Evolutionary conservation across 2,888 invertebrate genomes (phyloP).

Genomic region (Leucophenga montana): DNA sequence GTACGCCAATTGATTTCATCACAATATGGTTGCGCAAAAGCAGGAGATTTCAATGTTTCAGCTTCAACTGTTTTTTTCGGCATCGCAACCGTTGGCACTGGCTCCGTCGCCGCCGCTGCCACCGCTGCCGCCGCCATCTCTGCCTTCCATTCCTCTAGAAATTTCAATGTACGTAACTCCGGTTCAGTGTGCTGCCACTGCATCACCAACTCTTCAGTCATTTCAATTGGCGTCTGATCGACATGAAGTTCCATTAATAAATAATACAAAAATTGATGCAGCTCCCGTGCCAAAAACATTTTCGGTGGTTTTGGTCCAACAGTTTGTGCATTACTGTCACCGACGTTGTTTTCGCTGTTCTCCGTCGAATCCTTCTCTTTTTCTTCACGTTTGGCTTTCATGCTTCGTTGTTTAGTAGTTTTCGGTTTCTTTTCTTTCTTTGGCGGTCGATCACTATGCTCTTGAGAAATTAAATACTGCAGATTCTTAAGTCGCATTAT

Average conservation of each 20-base stretch:
- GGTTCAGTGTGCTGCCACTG: constrained; percentile 67
- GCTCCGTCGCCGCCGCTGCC: background rate
- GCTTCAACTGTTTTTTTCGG: no score
- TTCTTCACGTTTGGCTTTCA: background rate
- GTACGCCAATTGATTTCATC: constrained; percentile 80
- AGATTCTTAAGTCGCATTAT: constrained; percentile 61
- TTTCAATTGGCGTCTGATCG: constrained; percentile 52
- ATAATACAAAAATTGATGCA: constrained; percentile 83
- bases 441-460: constrained; percentile 36
- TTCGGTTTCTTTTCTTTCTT: constrained; percentile 37
- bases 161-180: constrained; percentile 66
- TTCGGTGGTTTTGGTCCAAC: constrained; percentile 73
- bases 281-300: constrained; percentile 78
- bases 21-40: constrained; percentile 59
- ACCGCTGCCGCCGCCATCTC: constrained; percentile 68
- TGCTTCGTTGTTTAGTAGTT: background rate
- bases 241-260: constrained; percentile 77
- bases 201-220: constrained; percentile 55
- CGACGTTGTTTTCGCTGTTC: no score
- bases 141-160: constrained; percentile 73
- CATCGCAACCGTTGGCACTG: no score
- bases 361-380: constrained; percentile 26
- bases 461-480: constrained; percentile 57
- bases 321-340: constrained; percentile 23
- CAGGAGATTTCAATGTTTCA: no score